Conservation (phyloP, 2,797 vertebrate genomes). For the Arnoldichthys spilopterus region DNA sequence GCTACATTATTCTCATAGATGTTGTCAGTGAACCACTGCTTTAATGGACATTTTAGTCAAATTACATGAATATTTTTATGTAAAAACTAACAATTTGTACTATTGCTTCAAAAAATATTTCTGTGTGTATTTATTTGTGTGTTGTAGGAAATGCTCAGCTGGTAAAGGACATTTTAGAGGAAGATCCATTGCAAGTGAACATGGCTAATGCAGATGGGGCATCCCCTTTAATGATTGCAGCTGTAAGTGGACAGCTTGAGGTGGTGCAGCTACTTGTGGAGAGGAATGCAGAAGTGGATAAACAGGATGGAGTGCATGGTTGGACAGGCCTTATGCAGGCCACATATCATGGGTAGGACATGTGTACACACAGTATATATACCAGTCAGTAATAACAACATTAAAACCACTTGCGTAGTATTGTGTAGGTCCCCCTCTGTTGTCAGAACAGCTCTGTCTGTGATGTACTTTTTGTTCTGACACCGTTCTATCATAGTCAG, state of each 20-base stretch:
- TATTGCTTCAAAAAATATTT: too few relatives aligned
- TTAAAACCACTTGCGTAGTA: too few relatives aligned
- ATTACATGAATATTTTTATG: too few relatives aligned
- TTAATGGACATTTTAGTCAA: too few relatives aligned
- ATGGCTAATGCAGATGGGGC: slow-evolving; percentile 91
- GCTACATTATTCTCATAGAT: too few relatives aligned
- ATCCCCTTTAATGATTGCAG: slow-evolving; percentile 94
- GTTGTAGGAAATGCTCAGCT: slow-evolving; percentile 88
- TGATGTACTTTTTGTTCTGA: too few relatives aligned
- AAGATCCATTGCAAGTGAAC: slow-evolving; percentile 91
- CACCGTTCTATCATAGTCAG: too few relatives aligned
- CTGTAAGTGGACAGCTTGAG: slow-evolving; percentile 91
- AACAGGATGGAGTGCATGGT: slow-evolving; percentile 91
- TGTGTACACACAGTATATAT: not conserved
- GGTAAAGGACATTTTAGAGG: slow-evolving; percentile 92
- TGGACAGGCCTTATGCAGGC: slow-evolving; percentile 99
- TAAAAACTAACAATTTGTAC: too few relatives aligned
- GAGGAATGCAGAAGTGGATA: slow-evolving; percentile 88
- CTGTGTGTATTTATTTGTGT: too few relatives aligned
- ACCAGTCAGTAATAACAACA: not conserved
- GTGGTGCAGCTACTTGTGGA: slow-evolving; percentile 96
- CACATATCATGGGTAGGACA: slow-evolving; percentile 91
- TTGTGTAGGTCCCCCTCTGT: too few relatives aligned
- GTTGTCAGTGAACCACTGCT: too few relatives aligned
- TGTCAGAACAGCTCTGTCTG: too few relatives aligned